These are phyloP conservation scores for Notiomystis cincta DNA, from an alignment of 2,113 vertebrate species.

Conservation along the genomic window DNA sequence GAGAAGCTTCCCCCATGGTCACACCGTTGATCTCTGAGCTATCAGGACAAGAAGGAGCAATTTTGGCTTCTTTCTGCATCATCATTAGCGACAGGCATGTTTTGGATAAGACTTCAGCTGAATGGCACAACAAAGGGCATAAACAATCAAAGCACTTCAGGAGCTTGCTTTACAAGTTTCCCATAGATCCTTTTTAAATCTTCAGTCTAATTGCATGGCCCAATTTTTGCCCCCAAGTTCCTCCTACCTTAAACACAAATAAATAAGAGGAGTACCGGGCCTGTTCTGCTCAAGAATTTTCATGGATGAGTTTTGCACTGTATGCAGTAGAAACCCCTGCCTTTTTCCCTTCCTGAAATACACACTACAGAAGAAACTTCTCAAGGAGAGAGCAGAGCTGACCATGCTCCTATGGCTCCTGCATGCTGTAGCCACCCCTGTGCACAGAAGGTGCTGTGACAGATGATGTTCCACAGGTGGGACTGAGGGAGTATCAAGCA, in stretches of 20 bases:
- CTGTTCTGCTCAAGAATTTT: not conserved
- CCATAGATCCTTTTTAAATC: not conserved
- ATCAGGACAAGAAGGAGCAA: not conserved
- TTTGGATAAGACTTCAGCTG: not conserved
- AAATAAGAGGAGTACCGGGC: not conserved
- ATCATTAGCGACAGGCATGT: rapidly evolving
- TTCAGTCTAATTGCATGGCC: not conserved
- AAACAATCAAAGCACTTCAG: conserved; percentile 20
- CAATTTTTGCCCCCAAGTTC: not conserved
- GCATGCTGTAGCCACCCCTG: not conserved
- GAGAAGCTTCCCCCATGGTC: not conserved
- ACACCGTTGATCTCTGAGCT: not conserved
- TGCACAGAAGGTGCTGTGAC: not conserved
- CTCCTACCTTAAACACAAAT: not conserved
- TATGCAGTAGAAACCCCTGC: rapidly evolving
- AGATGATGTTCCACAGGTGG: not conserved
- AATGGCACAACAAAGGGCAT: conserved; percentile 3
- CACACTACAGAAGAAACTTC: not conserved
- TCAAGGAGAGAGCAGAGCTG: not conserved
- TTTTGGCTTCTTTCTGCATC: not conserved
- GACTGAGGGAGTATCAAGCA: not conserved
- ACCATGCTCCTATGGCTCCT: not conserved
- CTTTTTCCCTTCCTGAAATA: not conserved
- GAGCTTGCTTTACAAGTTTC: not conserved
- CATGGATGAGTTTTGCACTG: not conserved